These are phyloP conservation scores for Dicaeum eximium DNA, from an alignment of 2,113 vertebrate species.

Conservation along the genomic window DNA sequence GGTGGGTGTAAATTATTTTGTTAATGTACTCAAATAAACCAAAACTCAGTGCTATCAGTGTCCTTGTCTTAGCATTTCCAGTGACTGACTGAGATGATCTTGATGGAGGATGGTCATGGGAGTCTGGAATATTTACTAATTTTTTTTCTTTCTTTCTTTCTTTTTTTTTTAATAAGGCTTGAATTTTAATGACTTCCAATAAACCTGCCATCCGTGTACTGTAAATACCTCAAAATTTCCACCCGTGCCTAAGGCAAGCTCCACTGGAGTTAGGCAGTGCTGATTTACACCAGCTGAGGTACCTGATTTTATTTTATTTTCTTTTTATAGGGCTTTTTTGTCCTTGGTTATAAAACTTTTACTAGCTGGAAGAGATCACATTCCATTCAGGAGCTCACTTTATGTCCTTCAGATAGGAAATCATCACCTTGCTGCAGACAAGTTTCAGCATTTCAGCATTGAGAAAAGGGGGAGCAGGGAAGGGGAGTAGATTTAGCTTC, in stretches of 20 bases:
- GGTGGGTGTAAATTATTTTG: neutral
- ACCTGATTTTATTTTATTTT: slow-evolving; percentile 5
- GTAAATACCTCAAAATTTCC: slow-evolving; percentile 3
- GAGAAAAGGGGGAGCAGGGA: neutral
- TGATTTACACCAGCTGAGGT: slow-evolving; percentile 54
- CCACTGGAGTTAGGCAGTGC: neutral
- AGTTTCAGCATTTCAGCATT: neutral
- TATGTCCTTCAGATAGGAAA: slow-evolving; percentile 40
- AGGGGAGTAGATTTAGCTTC: neutral
- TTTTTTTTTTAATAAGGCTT: neutral
- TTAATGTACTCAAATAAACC: neutral
- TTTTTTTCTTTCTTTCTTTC: no score
- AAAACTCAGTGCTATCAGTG: neutral
- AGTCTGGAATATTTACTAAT: neutral
- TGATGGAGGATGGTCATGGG: neutral
- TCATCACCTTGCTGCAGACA: slow-evolving; percentile 29
- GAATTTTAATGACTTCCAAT: slow-evolving; percentile 22
- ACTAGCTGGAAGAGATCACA: slow-evolving; percentile 47
- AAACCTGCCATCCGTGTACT: slow-evolving; percentile 9
- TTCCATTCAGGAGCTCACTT: neutral
- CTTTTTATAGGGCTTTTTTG: neutral
- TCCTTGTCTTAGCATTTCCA: neutral
- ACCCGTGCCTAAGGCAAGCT: slow-evolving; percentile 20
- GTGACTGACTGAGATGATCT: neutral
- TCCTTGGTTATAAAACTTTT: slow-evolving; percentile 51